Percentiles rank a stretch among this genome's conserved stretches.
Evolutionary conservation across 2,797 vertebrate genomes (phyloP).

Genomic region (Neosalanx taihuensis): DNA sequence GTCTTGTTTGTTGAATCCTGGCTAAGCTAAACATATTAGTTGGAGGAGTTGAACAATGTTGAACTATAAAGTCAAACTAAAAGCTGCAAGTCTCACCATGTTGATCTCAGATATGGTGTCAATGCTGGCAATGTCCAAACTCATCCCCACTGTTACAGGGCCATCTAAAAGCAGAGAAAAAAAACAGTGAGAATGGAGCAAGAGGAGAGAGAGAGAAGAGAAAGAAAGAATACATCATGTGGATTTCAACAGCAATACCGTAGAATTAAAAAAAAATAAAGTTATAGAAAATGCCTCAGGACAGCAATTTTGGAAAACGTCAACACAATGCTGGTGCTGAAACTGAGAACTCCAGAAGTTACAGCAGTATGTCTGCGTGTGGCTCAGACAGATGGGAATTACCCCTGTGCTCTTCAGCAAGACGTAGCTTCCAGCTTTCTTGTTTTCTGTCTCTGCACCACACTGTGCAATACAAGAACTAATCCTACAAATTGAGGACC

Average conservation of each 20-base stretch:
- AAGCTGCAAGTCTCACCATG: conserved; percentile 75
- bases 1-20: not conserved
- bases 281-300: conserved; percentile 27
- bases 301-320: conserved; percentile 25
- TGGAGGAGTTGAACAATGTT: not conserved
- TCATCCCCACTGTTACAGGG: conserved; percentile 90
- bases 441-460: conserved; percentile 30
- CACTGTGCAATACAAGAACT: too few relatives aligned
- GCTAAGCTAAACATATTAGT: not conserved
- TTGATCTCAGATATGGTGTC: conserved; percentile 96
- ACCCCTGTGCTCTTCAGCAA: conserved; percentile 16
- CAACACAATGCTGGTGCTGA: not conserved
- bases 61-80: too few relatives aligned
- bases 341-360: conserved; percentile 22
- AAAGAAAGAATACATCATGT: not conserved
- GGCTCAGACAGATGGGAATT: conserved; percentile 43
- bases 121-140: conserved; percentile 92
- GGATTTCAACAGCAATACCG: not conserved
- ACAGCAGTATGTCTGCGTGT: conserved; percentile 28
- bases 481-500: too few relatives aligned
- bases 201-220: not conserved
- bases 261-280: conserved; percentile 23
- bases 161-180: conserved; percentile 71
- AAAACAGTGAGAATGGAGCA: not conserved
- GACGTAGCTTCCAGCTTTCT: conserved; percentile 7